Base-by-base conservation (phyloP, 2,113 vertebrate genomes). In the Gallinago media region DNA sequence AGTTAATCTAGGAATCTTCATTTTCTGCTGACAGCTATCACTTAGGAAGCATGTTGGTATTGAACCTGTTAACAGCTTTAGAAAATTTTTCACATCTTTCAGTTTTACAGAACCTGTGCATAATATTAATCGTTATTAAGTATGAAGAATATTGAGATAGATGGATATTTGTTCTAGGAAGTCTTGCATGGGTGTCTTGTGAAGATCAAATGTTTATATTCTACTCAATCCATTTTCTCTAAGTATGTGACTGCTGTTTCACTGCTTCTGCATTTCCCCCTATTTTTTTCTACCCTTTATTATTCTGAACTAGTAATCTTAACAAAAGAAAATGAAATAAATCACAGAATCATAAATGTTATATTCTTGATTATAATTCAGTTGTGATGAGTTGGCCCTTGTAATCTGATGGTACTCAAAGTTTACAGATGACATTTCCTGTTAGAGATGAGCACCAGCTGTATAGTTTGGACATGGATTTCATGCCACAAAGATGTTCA, bases 391-490 rank as follows among this genome's bases (percentile, higher is more conserved):
- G 34, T 55, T 82, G 36, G 73, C 52, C 56, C 16, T 94, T 85
- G 77, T 56, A 94, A 85, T 94, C n/a, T 93, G 71, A 85, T 73
- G 58, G 40, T 31, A 16, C 18, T 36, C 32, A 80, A 83, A 90
- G 78, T 91, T 92, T 71, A 65, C 36, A 79, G 67, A 93, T 73
- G 36, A 18, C 40, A 71, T 90, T 97, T 95, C 85, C 93, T 92
- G 56, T 56, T 75, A 0, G 1, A 86, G 65, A 85, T 55, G 67
- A 95, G 67, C 67, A 85, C 78, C 90, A 96, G 93, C 73, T 93
- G 88, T 89, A 81, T 6, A 67, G 79, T 27, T 86, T 93, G 92
- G 95, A 90, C 82, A 80, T 44, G 66, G 92, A 84, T 96, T 94
- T 96, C 52, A 89, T 95, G 76, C 12, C 91, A 94, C 73, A 87